Conservation (phyloP, 2,113 vertebrate genomes). For the Herpailurus yagouaroundi region DNA sequence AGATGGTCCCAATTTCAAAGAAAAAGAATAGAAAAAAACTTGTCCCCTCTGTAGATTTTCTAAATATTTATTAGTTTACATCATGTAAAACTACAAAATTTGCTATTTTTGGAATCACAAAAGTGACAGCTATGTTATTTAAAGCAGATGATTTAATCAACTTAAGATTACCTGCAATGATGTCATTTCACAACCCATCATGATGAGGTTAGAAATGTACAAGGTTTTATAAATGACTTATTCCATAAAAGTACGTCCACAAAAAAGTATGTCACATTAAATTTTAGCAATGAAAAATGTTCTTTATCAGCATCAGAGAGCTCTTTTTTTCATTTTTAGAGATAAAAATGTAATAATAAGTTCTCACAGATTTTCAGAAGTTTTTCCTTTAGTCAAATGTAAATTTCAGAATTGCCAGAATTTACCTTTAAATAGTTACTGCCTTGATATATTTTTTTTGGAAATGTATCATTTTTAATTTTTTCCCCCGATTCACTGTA, state of each 20-base stretch:
- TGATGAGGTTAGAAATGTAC: neutral
- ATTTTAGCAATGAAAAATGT: neutral
- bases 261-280: neutral
- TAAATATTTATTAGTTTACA: neutral
- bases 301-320: neutral
- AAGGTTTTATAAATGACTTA: neutral
- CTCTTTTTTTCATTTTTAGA: neutral
- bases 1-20: neutral
- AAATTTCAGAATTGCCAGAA: conserved; percentile 6
- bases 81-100: neutral
- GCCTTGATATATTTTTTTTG: neutral
- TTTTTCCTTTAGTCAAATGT: neutral
- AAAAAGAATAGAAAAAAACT: neutral
- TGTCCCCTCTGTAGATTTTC: neutral
- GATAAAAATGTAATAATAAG: neutral
- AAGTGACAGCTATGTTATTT: neutral
- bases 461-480: neutral
- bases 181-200: neutral
- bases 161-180: neutral
- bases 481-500: neutral
- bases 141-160: neutral
- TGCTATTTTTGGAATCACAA: neutral
- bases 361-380: neutral
- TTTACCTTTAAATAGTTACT: neutral
- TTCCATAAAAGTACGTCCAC: neutral